phyloP scores from a whole-genome alignment of 2,113 vertebrate genomes.

The Nannospalax galili region DNA sequence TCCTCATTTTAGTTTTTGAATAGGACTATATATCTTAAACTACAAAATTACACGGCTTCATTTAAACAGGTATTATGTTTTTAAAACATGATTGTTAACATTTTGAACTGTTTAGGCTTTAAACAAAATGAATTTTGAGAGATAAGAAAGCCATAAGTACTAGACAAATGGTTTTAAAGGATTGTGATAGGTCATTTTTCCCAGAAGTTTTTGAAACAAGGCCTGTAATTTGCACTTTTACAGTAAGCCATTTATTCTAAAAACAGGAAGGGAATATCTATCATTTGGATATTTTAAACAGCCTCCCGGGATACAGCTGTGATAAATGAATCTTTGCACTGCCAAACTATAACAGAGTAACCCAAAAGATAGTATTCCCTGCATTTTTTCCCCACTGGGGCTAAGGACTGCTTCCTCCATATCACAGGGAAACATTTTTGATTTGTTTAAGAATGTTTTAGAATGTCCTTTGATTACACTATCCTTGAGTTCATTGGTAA shows the following conservation, averaged over 20 bases:
- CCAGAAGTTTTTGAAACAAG: constrained; percentile 83
- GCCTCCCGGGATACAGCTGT: constrained; percentile 73
- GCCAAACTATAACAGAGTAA: constrained; percentile 55
- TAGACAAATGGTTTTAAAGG: constrained; percentile 74
- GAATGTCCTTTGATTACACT: constrained; percentile 59
- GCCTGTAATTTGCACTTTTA: constrained; percentile 82
- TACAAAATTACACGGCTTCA: constrained; percentile 42
- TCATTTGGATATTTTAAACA: constrained; percentile 84
- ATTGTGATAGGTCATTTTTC: constrained; percentile 79
- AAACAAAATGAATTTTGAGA: constrained; percentile 47
- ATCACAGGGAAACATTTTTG: neutral
- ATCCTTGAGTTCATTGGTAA: constrained; percentile 57
- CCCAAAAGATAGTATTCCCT: constrained; percentile 71
- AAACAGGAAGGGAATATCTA: constrained; percentile 79
- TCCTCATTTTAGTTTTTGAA: neutral
- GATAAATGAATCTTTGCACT: constrained; percentile 78
- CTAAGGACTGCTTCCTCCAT: constrained; percentile 10
- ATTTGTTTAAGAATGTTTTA: neutral
- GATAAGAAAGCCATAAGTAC: constrained; percentile 45
- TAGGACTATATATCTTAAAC: neutral
- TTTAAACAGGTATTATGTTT: constrained; percentile 10
- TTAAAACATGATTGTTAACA: constrained; percentile 45
- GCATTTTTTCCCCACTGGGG: constrained; percentile 22
- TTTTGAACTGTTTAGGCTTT: constrained; percentile 59
- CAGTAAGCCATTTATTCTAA: constrained; percentile 86